A percentile compares a stretch with the other conserved stretches of the same genome.
Evolutionary conservation across 2,797 vertebrate species (phyloP).

Genomic region (Molossus alvarezi): DNA sequence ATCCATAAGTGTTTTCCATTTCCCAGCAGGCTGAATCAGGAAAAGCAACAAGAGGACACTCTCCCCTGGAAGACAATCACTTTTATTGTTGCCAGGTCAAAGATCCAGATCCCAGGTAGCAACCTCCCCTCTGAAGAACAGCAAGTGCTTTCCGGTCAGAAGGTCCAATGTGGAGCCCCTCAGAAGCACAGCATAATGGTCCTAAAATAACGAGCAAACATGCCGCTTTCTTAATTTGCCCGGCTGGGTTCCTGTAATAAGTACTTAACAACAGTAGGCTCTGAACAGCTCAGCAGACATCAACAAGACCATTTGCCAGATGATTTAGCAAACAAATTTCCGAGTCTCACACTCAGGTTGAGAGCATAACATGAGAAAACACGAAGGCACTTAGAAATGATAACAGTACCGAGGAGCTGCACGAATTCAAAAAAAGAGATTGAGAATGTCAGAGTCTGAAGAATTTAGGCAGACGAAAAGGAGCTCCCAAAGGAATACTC

Average conservation of each 20-base stretch:
- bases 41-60: slow-evolving; percentile 83
- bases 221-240: slow-evolving; percentile 91
- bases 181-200: slow-evolving; percentile 86
- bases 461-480: slow-evolving; percentile 16
- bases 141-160: slow-evolving; percentile 87
- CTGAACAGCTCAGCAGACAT: slow-evolving; percentile 90
- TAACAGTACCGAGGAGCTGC: neutral
- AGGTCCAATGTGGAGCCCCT: slow-evolving; percentile 86
- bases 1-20: slow-evolving; percentile 81
- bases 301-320: slow-evolving; percentile 91
- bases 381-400: slow-evolving; percentile 65
- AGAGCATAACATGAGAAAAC: slow-evolving; percentile 83
- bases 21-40: slow-evolving; percentile 83
- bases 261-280: slow-evolving; percentile 90
- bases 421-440: neutral
- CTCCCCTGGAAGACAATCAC: slow-evolving; percentile 84
- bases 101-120: slow-evolving; percentile 86
- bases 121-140: slow-evolving; percentile 88
- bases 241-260: slow-evolving; percentile 91
- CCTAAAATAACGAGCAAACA: slow-evolving; percentile 91
- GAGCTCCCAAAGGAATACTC: neutral
- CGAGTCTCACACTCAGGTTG: slow-evolving; percentile 86
- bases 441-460: slow-evolving; percentile 20
- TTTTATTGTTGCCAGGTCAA: slow-evolving; percentile 88
- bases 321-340: slow-evolving; percentile 92